Conservation (phyloP, 2,113 vertebrate species). For the Lucifuga dentata region DNA sequence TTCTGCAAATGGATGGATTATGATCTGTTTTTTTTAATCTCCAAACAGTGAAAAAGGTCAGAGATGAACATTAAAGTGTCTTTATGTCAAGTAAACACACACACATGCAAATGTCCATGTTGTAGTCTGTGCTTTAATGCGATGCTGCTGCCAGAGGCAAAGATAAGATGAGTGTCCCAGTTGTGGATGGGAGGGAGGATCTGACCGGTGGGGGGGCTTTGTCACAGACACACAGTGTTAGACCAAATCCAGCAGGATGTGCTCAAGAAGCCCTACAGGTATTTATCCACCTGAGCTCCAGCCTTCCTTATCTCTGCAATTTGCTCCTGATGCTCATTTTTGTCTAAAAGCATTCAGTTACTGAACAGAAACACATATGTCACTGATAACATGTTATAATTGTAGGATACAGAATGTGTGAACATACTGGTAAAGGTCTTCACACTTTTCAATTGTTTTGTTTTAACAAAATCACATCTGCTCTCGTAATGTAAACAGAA, state of each 20-base stretch:
- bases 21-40: not conserved
- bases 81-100: constrained; percentile 1
- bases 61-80: not conserved
- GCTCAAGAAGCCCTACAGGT: not conserved
- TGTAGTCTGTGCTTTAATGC: constrained; percentile 18
- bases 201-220: constrained; percentile 55
- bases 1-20: not conserved
- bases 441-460: no score
- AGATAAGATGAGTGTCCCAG: constrained; percentile 43
- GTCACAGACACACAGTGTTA: constrained; percentile 28
- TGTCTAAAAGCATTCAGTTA: not conserved
- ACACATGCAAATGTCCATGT: not conserved
- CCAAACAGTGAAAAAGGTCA: not conserved
- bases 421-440: no score
- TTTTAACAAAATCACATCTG: no score
- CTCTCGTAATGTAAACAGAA: no score
- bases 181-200: constrained; percentile 41
- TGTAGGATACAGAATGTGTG: no score
- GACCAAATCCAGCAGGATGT: constrained; percentile 49
- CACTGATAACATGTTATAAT: no score
- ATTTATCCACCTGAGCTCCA: no score
- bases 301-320: not conserved
- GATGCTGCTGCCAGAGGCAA: constrained; percentile 41
- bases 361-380: not conserved
- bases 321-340: not conserved